These are phyloP conservation scores for Melikaiella ostensackeni DNA, from an alignment of 2,888 invertebrate genomes.

Conservation along the genomic window DNA sequence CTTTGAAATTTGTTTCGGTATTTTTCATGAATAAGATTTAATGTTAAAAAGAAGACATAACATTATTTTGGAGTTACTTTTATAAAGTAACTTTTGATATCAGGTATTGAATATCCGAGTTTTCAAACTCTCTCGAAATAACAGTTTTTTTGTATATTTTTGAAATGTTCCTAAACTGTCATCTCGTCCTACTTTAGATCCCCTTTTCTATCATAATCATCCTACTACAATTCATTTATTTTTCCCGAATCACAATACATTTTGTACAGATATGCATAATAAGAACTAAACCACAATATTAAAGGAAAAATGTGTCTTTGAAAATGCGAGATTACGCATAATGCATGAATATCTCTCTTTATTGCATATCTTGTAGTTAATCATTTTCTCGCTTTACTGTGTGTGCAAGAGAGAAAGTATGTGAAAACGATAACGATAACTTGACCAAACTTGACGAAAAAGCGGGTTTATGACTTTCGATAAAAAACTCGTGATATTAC, in stretches of 20 bases:
- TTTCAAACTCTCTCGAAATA: background rate
- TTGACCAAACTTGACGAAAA: background rate
- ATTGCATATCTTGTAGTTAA: slow-evolving; percentile 1
- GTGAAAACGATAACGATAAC: background rate
- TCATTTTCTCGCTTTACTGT: background rate
- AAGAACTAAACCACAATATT: background rate
- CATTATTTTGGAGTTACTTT: no score
- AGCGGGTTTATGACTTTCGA: background rate
- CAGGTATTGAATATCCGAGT: background rate
- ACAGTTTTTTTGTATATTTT: background rate
- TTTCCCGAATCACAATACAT: background rate
- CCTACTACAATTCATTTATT: background rate
- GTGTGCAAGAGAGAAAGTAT: slow-evolving; percentile 11
- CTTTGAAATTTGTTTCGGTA: no score
- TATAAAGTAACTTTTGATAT: background rate
- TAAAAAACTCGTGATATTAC: no score
- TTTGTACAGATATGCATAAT: background rate
- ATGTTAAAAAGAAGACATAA: no score
- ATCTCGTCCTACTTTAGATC: background rate
- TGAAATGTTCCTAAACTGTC: background rate
- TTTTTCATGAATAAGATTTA: no score
- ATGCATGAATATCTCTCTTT: slow-evolving; percentile 20
- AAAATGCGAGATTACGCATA: background rate
- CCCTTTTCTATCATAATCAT: background rate
- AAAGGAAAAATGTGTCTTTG: background rate